phyloP scores from a whole-genome alignment of 1,140 invertebrate genomes.

The Grapholita molesta region DNA sequence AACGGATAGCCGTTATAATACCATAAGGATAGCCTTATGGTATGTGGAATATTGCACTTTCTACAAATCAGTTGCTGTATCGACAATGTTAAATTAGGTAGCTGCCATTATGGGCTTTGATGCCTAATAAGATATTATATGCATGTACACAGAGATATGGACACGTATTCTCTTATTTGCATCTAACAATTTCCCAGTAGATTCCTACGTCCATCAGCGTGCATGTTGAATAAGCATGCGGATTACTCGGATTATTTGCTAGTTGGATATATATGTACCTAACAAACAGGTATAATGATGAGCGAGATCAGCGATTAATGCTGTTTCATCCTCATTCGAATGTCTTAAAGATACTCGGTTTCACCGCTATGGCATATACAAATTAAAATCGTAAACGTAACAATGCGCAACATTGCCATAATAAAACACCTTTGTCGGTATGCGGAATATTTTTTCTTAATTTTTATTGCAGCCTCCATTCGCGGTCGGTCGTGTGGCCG shows the following conservation, averaged over 20 bases:
- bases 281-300: too few species aligned
- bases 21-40: too few species aligned
- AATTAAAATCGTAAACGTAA: slow-evolving; percentile 4
- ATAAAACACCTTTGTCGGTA: slow-evolving; percentile 34
- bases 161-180: not conserved
- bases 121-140: too few species aligned
- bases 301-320: too few species aligned
- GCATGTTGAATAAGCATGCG: not conserved
- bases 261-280: too few species aligned
- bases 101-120: too few species aligned
- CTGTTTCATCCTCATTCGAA: not conserved
- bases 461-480: slow-evolving; percentile 43
- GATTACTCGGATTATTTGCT: not conserved
- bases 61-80: too few species aligned
- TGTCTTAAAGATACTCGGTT: not conserved
- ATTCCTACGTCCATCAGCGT: too few species aligned
- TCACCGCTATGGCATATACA: not conserved
- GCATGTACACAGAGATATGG: not conserved
- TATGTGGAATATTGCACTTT: too few species aligned
- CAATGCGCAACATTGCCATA: slow-evolving; percentile 24
- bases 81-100: too few species aligned
- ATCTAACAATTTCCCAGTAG: not conserved
- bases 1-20: too few species aligned
- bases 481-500: slow-evolving; percentile 25
- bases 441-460: slow-evolving; percentile 32